Percentiles rank a stretch among this genome's conserved stretches.
phyloP scores from a whole-genome alignment of 2,888 invertebrate species.

The Drosophila anomelani region DNA sequence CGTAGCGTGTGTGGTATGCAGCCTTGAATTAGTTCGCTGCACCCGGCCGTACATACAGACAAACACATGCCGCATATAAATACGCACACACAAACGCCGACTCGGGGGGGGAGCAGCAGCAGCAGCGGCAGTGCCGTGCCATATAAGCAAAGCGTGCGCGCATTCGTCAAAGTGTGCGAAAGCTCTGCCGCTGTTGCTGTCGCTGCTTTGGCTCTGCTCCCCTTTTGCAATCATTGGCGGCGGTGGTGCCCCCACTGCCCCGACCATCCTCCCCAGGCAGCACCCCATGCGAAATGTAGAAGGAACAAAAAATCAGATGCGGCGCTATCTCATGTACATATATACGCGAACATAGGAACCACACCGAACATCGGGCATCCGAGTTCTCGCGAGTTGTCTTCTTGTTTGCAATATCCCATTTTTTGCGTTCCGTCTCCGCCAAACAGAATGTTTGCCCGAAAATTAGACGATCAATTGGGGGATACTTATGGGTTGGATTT shows the following conservation, averaged over 20 bases:
- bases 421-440: slow-evolving; percentile 70
- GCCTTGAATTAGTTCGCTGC: slow-evolving; percentile 85
- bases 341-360: slow-evolving; percentile 10
- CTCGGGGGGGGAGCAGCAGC: slow-evolving; percentile 1
- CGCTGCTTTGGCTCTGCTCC: slow-evolving; percentile 32
- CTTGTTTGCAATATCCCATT: slow-evolving; percentile 76
- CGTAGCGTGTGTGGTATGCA: slow-evolving; percentile 83
- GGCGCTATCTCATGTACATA: slow-evolving; percentile 15
- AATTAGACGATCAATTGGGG: slow-evolving; percentile 18
- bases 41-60: slow-evolving; percentile 78
- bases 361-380: slow-evolving; percentile 33
- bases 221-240: slow-evolving; percentile 44
- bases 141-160: slow-evolving; percentile 41
- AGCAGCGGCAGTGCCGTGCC: slow-evolving; percentile 7
- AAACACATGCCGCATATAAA: slow-evolving; percentile 28
- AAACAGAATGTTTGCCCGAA: slow-evolving; percentile 57
- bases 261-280: slow-evolving; percentile 22
- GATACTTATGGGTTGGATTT: not conserved
- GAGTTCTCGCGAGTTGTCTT: slow-evolving; percentile 46
- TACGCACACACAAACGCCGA: slow-evolving; percentile 9
- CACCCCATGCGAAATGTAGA: slow-evolving; percentile 47
- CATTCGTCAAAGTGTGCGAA: slow-evolving; percentile 41
- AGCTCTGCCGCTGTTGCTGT: slow-evolving; percentile 27
- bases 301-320: slow-evolving; percentile 32
- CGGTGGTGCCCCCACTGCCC: slow-evolving; percentile 2